These are phyloP conservation scores for Camponotus vicinus DNA, from an alignment of 1,140 invertebrate genomes.

Conservation along the genomic window DNA sequence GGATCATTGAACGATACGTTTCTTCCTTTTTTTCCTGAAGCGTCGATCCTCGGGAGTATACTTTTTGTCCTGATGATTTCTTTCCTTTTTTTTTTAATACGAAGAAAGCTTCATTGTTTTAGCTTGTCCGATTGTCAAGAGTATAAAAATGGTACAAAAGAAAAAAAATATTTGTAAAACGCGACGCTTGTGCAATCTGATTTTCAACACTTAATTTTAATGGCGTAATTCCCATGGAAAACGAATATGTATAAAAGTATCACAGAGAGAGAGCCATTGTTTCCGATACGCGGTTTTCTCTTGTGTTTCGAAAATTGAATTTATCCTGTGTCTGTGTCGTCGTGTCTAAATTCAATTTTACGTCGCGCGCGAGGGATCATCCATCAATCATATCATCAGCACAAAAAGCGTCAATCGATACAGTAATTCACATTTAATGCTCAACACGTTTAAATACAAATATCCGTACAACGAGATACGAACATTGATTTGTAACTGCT, in stretches of 20 bases:
- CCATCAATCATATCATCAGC: constrained; percentile 65
- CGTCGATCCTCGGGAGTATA: constrained; percentile 1
- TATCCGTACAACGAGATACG: constrained; percentile 65
- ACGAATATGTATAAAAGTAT: constrained; percentile 43
- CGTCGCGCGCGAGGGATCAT: constrained; percentile 6
- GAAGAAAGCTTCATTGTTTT: constrained; percentile 12
- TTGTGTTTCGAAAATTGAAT: neutral
- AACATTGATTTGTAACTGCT: constrained; percentile 59
- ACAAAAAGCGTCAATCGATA: constrained; percentile 60
- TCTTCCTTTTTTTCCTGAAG: constrained; percentile 21
- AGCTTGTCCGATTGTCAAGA: constrained; percentile 41
- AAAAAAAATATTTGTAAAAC: constrained; percentile 4
- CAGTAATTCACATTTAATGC: constrained; percentile 53
- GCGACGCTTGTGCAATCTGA: neutral
- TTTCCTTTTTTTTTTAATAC: neutral
- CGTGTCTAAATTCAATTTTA: constrained; percentile 27
- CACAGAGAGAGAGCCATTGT: constrained; percentile 46
- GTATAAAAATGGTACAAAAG: constrained; percentile 11
- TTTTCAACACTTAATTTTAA: constrained; percentile 44
- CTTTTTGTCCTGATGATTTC: constrained; percentile 67
- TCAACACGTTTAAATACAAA: constrained; percentile 64
- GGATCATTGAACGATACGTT: constrained; percentile 17
- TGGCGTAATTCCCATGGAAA: constrained; percentile 11
- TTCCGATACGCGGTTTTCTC: constrained; percentile 6
- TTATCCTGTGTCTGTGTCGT: neutral